These are phyloP conservation scores for Lacerta bilineata DNA, from an alignment of 2,797 vertebrate genomes.

Conservation along the genomic window DNA sequence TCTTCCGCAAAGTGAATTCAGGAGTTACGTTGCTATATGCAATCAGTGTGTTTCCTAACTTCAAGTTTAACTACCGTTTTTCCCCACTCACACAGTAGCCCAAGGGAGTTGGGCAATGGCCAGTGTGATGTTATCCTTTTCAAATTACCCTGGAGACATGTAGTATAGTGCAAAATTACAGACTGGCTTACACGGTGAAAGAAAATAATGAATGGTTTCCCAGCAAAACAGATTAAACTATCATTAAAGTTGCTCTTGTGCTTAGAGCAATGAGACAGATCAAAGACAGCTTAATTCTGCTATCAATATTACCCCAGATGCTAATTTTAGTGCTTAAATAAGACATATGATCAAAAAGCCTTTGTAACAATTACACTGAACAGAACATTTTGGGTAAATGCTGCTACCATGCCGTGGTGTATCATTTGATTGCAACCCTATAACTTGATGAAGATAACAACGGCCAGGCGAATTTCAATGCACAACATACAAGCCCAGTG, in stretches of 20 bases:
- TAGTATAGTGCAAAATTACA: constrained; percentile 16
- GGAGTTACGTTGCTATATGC: background rate
- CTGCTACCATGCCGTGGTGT: constrained; percentile 24
- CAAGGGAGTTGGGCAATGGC: background rate
- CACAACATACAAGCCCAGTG: background rate
- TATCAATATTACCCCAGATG: constrained; percentile 5
- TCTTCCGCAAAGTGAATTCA: background rate
- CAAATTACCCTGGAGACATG: background rate
- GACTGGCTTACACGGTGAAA: background rate
- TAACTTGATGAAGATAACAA: background rate
- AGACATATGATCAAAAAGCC: background rate
- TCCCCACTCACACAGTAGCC: background rate
- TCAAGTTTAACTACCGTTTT: background rate
- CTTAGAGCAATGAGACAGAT: constrained; percentile 37
- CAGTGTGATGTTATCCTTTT: background rate
- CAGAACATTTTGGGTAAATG: background rate
- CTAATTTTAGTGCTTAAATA: constrained; percentile 26
- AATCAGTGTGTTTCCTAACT: background rate
- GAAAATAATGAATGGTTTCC: background rate
- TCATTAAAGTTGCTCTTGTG: background rate
- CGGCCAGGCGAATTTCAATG: background rate
- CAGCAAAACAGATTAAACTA: constrained; percentile 1
- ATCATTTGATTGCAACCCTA: background rate
- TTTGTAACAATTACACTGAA: constrained; percentile 1
- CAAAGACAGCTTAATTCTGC: constrained; percentile 15